These are phyloP conservation scores for Hyperoodon ampullatus DNA, from an alignment of 2,113 vertebrate genomes.

Conservation along the genomic window DNA sequence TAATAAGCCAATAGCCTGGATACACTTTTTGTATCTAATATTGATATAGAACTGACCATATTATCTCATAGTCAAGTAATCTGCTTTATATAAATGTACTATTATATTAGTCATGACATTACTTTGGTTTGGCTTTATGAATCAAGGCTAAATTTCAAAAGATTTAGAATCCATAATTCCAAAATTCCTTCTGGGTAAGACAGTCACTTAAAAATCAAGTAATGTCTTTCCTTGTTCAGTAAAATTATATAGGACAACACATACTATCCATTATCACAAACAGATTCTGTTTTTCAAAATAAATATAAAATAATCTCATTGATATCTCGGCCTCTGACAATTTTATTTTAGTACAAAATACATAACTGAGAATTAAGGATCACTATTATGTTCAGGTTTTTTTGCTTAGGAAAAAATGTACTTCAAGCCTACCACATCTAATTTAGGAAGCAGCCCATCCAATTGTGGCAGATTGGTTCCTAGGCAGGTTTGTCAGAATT, in stretches of 20 bases:
- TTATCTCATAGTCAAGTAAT: constrained; percentile 39
- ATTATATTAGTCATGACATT: background rate
- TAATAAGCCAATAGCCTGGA: background rate
- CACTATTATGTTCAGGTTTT: background rate
- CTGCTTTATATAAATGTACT: constrained; percentile 53
- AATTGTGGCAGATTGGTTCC: constrained; percentile 26
- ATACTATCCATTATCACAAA: constrained; percentile 28
- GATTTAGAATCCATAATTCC: constrained; percentile 32
- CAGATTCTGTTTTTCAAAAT: constrained; percentile 16
- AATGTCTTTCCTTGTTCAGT: background rate
- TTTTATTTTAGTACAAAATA: constrained; percentile 50
- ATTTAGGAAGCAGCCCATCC: constrained; percentile 46
- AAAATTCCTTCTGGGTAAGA: constrained; percentile 6
- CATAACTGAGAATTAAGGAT: constrained; percentile 34
- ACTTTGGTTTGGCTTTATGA: constrained; percentile 26
- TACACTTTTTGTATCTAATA: constrained; percentile 34
- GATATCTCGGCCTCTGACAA: background rate
- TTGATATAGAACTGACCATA: constrained; percentile 22
- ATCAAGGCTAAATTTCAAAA: constrained; percentile 56
- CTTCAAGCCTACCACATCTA: constrained; percentile 37
- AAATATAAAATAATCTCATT: constrained; percentile 4
- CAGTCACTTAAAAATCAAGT: constrained; percentile 60
- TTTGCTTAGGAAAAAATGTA: constrained; percentile 36
- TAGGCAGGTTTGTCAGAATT: constrained; percentile 28
- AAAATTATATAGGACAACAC: constrained; percentile 26